Evolutionary conservation across 2,888 invertebrate genomes (phyloP).

Genomic region (Ichneumoninae sp.): DNA sequence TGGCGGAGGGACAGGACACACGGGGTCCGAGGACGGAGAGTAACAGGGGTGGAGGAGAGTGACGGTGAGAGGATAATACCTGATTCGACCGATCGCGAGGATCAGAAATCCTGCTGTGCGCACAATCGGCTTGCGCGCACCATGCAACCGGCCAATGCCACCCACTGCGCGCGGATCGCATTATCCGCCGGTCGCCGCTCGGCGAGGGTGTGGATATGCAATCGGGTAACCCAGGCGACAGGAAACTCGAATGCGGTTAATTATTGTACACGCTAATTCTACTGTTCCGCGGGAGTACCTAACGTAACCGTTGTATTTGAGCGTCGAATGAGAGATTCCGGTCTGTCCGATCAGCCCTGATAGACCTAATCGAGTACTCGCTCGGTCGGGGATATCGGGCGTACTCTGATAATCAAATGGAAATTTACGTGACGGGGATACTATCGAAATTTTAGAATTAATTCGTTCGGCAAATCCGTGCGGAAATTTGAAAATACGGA

Average conservation of each 20-base stretch:
- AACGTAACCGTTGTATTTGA: constrained; percentile 40
- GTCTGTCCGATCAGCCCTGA: constrained; percentile 8
- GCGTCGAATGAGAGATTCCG: constrained; percentile 33
- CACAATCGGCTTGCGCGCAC: not conserved
- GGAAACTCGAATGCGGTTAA: constrained; percentile 61
- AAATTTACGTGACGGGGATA: not conserved
- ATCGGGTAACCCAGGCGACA: constrained; percentile 29
- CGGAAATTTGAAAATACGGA: not conserved
- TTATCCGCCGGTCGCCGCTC: constrained; percentile 7
- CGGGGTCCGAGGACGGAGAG: not conserved
- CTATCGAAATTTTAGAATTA: not conserved
- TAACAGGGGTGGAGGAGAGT: constrained; percentile 17
- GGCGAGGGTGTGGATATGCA: constrained; percentile 33
- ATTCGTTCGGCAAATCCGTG: not conserved
- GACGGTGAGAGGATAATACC: constrained; percentile 45
- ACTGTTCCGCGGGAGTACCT: constrained; percentile 20
- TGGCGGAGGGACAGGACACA: not conserved
- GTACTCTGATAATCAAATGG: not conserved
- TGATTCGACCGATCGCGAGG: constrained; percentile 44
- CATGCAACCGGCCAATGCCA: not conserved
- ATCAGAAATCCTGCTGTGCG: constrained; percentile 20
- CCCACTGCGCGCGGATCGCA: not conserved
- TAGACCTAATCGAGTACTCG: constrained; percentile 9
- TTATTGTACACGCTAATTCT: constrained; percentile 66
- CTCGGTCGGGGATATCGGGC: not conserved